Evolutionary conservation across 2,113 vertebrate genomes (phyloP), one percentile per base, ranked within the genome.

Genomic region (Cryptotis parvus): DNA sequence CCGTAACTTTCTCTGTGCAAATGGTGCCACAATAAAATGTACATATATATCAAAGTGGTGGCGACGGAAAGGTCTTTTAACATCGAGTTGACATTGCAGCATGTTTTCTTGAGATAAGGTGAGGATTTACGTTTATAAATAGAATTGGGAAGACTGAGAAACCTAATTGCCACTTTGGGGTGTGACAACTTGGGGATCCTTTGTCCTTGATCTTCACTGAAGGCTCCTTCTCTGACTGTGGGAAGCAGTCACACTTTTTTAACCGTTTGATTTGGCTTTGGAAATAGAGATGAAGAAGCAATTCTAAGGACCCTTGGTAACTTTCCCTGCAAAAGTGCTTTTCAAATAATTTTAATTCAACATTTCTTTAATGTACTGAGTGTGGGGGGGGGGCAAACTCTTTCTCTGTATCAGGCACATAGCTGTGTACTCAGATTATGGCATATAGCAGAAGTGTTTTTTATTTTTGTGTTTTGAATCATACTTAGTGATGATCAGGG

Each of bases 91-190:
- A 95, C 89, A 89, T 66, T 84, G 93, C 69, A 83, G 94, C 41
- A 82, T 95, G 96, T 96, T 95, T 94, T 80, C 92, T 66, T 22
- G 93, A 84, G 96, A 96, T 97, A 96, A 96, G 95, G 80, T 91
- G 86, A 92, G 68, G 89, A 96, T 97, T 97, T 95, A 95, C 22
- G 31, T 92, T 75, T 89, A 92, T 96, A 94, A 91, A 94, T 89
- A 87, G 96, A 82, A 76, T 55, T 29, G 63, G 66, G 92, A 81
- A 35, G 89, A 1, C 79, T 9, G 45, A 84, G 92, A 80, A 4
- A 49, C 65, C 22, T 95, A 94, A 96, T 76, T 93, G 94, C 86
- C 91, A 63, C 79, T 94, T 87, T 92, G 92, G 86, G 88, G 89
- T 76, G 79, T 84, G 90, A 86, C 91, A 90, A 94, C 41, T 90